Conservation (phyloP, 2,888 invertebrate species). For the Phlogophora meticulosa region DNA sequence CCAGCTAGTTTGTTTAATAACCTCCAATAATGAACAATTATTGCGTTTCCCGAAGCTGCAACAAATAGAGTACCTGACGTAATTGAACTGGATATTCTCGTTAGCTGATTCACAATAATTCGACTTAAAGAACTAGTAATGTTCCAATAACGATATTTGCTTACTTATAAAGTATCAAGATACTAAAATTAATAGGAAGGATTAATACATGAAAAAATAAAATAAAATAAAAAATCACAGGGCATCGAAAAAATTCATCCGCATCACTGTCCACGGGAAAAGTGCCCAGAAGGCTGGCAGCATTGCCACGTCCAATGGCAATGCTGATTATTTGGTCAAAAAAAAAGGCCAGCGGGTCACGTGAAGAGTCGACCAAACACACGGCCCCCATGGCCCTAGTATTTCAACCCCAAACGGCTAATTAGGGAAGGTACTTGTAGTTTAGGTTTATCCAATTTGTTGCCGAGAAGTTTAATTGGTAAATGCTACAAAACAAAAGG, state of each 20-base stretch:
- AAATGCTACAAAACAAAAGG: neutral
- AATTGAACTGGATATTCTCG: neutral
- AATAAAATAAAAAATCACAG: too few relatives aligned
- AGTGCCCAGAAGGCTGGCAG: too few relatives aligned
- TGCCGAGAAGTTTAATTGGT: slow-evolving; percentile 22
- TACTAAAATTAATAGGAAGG: neutral
- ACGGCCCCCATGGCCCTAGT: too few relatives aligned
- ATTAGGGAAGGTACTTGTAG: neutral
- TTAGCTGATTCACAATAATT: neutral
- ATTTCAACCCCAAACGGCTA: too few relatives aligned
- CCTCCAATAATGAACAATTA: slow-evolving; percentile 69
- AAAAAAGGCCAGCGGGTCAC: too few relatives aligned
- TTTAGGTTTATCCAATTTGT: slow-evolving; percentile 2
- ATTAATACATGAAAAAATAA: too few relatives aligned
- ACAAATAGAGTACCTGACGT: slow-evolving; percentile 19
- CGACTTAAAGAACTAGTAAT: neutral
- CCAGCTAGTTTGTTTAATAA: slow-evolving; percentile 74
- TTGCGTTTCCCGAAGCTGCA: slow-evolving; percentile 53
- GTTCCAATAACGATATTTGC: neutral
- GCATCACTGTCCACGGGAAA: too few relatives aligned
- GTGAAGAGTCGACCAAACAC: too few relatives aligned
- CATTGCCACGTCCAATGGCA: too few relatives aligned
- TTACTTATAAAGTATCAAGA: too few relatives aligned
- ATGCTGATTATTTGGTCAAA: too few relatives aligned
- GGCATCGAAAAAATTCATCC: too few relatives aligned